A percentile compares a stretch with the other conserved stretches of the same genome.
These are phyloP conservation scores for Danio albolineatus DNA, from an alignment of 2,797 vertebrate genomes.

Conservation along the genomic window DNA sequence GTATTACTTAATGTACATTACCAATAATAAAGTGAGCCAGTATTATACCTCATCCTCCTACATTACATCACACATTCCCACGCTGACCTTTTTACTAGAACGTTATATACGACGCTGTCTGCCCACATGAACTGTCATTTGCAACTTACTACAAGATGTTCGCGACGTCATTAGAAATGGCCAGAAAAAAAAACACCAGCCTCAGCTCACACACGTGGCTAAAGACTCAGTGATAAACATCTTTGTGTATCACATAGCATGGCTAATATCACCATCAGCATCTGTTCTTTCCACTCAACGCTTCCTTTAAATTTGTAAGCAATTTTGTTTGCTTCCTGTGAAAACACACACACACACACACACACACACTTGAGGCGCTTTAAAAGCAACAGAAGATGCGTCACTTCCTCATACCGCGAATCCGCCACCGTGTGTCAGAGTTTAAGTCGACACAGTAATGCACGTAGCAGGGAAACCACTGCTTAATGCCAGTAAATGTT, in stretches of 20 bases:
- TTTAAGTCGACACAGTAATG: slow-evolving; percentile 25
- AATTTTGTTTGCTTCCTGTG: not conserved
- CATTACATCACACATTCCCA: slow-evolving; percentile 1
- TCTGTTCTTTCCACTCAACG: not conserved
- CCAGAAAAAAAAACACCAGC: not conserved
- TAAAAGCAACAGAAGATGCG: not conserved
- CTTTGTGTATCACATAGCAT: not conserved
- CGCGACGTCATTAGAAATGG: not conserved
- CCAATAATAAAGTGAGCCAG: not conserved
- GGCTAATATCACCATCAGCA: not conserved
- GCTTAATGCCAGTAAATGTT: slow-evolving; percentile 61
- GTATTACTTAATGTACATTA: not conserved
- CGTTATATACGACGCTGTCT: not conserved
- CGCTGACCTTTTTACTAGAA: slow-evolving; percentile 12
- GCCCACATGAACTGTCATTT: not conserved
- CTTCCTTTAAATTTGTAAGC: not conserved
- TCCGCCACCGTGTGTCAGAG: not conserved
- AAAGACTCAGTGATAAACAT: not conserved
- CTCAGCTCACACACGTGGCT: not conserved
- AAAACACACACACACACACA: not conserved
- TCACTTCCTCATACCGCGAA: slow-evolving; percentile 30
- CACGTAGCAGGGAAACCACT: slow-evolving; percentile 68
- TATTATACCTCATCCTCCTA: not conserved
- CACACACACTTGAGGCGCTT: not conserved
- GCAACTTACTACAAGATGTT: not conserved